phyloP scores from a whole-genome alignment of 2,113 vertebrate genomes.

The Chaetodon auriga region DNA sequence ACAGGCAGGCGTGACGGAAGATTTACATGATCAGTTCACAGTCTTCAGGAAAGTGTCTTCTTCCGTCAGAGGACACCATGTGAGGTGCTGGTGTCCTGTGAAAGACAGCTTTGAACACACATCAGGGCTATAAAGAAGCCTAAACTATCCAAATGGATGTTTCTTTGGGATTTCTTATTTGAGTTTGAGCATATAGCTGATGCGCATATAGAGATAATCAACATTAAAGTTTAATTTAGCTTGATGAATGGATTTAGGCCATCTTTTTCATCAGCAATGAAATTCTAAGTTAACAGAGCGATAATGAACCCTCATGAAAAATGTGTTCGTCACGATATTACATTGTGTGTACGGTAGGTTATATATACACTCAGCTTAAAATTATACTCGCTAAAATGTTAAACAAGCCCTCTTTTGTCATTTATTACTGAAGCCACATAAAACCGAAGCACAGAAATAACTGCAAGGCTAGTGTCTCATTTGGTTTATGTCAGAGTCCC shows the following conservation, averaged over 20 bases:
- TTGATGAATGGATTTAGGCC: slow-evolving; percentile 3
- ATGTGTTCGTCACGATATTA: background rate
- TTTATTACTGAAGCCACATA: slow-evolving; percentile 25
- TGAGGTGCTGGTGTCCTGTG: background rate
- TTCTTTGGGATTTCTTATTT: slow-evolving; percentile 3
- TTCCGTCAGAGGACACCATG: background rate
- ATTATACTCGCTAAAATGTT: slow-evolving; percentile 16
- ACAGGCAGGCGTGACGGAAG: background rate
- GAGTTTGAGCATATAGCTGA: background rate
- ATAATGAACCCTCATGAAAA: slow-evolving; percentile 1
- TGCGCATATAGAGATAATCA: background rate
- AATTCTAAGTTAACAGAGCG: background rate
- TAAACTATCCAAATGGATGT: background rate
- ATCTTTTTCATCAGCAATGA: background rate
- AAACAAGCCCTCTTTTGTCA: slow-evolving; percentile 25
- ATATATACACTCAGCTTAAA: slow-evolving; percentile 2
- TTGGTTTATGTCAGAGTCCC: slow-evolving; percentile 23
- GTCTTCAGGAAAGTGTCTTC: background rate
- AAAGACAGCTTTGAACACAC: slow-evolving; percentile 6
- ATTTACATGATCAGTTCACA: slow-evolving; percentile 23
- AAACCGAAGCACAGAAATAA: slow-evolving; percentile 31
- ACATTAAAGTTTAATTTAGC: background rate
- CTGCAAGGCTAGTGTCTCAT: slow-evolving; percentile 19
- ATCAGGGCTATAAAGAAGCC: background rate
- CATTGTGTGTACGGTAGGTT: background rate